Conservation (phyloP, 2,113 vertebrate genomes). For the Willisornis vidua region DNA sequence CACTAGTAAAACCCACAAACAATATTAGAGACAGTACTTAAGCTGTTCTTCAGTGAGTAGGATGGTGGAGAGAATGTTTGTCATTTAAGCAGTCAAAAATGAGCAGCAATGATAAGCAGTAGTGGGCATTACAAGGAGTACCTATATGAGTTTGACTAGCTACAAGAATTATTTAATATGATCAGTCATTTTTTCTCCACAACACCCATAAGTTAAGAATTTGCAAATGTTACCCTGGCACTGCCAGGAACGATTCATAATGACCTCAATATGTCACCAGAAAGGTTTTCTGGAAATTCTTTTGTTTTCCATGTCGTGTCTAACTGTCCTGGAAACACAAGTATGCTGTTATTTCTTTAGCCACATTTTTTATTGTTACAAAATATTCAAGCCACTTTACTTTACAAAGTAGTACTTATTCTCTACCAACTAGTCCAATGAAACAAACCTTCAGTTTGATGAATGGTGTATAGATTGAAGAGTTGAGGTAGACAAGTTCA, state of each 20-base stretch:
- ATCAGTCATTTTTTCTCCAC: not conserved
- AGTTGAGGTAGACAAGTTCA: not conserved
- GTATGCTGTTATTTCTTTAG: not conserved
- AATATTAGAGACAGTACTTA: not conserved
- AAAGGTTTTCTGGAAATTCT: not conserved
- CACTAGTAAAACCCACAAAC: not conserved
- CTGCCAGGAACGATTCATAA: not conserved
- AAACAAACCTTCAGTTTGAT: not conserved
- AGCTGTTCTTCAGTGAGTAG: not conserved
- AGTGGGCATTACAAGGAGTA: not conserved
- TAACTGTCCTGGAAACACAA: not conserved
- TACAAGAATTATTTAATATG: not conserved
- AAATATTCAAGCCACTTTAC: not conserved
- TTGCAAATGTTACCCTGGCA: not conserved
- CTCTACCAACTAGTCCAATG: not conserved
- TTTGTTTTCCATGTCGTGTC: not conserved
- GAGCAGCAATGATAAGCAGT: not conserved
- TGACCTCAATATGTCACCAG: slow-evolving; percentile 39
- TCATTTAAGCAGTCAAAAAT: not conserved
- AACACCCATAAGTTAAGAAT: not conserved
- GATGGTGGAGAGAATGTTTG: not conserved
- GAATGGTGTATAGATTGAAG: not conserved
- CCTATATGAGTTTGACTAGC: not conserved
- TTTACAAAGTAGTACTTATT: not conserved
- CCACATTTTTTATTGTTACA: not conserved